Evolutionary conservation across 2,797 vertebrate genomes (phyloP), one percentile per base, ranked within the genome.

Genomic region (Sebastes vulpes): DNA sequence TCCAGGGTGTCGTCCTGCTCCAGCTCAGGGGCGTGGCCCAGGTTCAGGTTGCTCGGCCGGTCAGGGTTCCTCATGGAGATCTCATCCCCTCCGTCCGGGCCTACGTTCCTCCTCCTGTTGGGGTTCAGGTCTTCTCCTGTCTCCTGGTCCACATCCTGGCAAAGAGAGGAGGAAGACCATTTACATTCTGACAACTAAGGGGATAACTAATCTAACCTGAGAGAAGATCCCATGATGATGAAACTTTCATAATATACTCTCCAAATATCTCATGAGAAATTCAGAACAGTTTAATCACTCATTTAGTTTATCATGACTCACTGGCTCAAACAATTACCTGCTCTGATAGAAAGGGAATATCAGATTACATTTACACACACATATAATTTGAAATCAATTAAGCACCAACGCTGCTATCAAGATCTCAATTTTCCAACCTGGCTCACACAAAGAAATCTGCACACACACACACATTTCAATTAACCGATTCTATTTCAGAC

Each of bases 81-180:
- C 79, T 99, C 98, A 9, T 99, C 98, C 0, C 94, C 97, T 74
- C 88, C 94, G 4, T 99, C 98, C 2, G 97, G 97, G 2, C 97
- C 94, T 0, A 98, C 86, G 65, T 98, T 99, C 69, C 97, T 96
- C 3, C 98, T 96, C 69, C 98, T 93, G 84, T 99, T 99, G 32
- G 99, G 99, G 88, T 99, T 99, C 79, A 99, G 81, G 81, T 99
- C 99, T 89, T 99, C 98, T 9, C 99, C 99, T 0, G 98, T 98
- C 82, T 98, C 98, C 93, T 99, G 99, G 91, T 99, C 98, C 60
- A 99, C 98, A 80, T 99, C 99, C 98, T 99, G 72, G 11, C 1
- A 60, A 25, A 66, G 14, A 54, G 1, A 54, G 4, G 18, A 31
- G 8, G 10, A 10, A 21, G 9, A 29, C 6, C 50, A 2, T n/a